Base-by-base conservation (phyloP, 2,797 vertebrate genomes). In the Morelia viridis region DNA sequence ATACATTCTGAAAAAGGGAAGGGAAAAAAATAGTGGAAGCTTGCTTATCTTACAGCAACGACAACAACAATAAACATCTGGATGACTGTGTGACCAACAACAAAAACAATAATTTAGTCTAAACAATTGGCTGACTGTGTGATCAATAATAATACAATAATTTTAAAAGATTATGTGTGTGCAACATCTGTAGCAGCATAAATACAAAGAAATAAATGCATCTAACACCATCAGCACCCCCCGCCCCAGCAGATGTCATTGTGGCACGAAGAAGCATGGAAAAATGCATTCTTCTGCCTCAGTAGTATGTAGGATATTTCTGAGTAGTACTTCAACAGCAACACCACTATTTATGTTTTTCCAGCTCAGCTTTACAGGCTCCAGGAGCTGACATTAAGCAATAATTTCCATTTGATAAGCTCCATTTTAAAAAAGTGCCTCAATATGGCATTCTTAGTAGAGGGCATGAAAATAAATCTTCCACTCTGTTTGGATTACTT, bases 301-400 rank as follows among this genome's bases (percentile, higher is more conserved):
- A 83, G 3, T 10, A 56, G 22, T 8, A 1, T 10, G 22, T 58
- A 90, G 28, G 24, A 15, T 41, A 35, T 17, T 88, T 24, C 56
- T 2, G 1, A n/a, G 0, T 53, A 4, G 83, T 41, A 1, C 26
- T 2, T 88, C 28, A 17, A 26, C 22, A 57, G 46, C 56, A 91
- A 12, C 57, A 61, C 0, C 57, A 1, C 50, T n/a, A 80, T 60
- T 92, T 65, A 28, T 64, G 90, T 10, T 61, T 4, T 3, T 50
- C 46, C 84, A 91, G 90, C 62, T n/a, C 62, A 46, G 60, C 9
- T 93, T 80, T 26, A 1, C 1, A 91, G 93, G 86, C 91, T 91
- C 53, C 12, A 91, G 88, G 86, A 93, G 90, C 41, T 22, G 31
- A 0, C n/a, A 8, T 0, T 24, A 71, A 71, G 85, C 50, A 71